phyloP scores from a whole-genome alignment of 1,140 invertebrate genomes.

The Saxidomus purpurata region DNA sequence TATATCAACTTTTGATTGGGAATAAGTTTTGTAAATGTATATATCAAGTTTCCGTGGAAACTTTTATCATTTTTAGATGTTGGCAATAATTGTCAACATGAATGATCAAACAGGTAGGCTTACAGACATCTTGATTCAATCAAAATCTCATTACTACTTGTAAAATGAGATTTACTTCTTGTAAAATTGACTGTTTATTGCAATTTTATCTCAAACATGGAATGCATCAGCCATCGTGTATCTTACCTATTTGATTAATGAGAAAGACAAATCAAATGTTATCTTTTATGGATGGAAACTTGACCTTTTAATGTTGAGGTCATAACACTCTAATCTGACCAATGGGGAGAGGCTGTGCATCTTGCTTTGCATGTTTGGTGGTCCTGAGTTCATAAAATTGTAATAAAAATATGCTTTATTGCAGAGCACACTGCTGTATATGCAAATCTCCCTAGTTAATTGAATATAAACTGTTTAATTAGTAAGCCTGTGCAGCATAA shows the following conservation, averaged over 20 bases:
- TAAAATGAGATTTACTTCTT: background rate
- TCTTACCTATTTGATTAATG: background rate
- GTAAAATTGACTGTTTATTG: constrained; percentile 3
- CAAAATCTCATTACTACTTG: too few species aligned
- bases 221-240: background rate
- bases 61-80: background rate
- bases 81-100: background rate
- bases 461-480: too few species aligned
- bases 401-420: background rate
- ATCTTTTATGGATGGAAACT: background rate
- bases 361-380: background rate
- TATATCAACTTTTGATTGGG: too few species aligned
- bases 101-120: background rate
- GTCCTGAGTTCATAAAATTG: background rate
- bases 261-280: background rate
- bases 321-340: background rate
- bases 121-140: background rate
- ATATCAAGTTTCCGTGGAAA: too few species aligned
- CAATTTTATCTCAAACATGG: background rate
- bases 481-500: too few species aligned
- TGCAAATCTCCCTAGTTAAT: too few species aligned
- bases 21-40: too few species aligned
- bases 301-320: constrained; percentile 5
- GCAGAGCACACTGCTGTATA: too few species aligned
- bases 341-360: background rate